Percentiles rank a stretch among this genome's conserved stretches.
phyloP scores from a whole-genome alignment of 2,113 vertebrate species.

The Porphyrio hochstetteri region DNA sequence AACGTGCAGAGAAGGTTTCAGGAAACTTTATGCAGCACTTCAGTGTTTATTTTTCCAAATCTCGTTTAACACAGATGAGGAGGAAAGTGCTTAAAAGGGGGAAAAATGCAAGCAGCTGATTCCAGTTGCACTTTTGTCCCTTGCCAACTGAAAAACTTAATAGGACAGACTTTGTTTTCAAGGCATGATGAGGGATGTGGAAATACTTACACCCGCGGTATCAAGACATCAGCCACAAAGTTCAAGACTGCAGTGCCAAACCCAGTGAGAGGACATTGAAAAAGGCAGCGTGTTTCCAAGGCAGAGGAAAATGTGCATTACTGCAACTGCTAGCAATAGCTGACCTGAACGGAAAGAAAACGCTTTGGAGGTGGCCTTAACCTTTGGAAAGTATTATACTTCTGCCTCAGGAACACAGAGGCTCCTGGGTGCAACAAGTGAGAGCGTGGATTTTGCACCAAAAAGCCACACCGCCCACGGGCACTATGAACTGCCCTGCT shows the following conservation, averaged over 20 bases:
- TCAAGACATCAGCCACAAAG: not conserved
- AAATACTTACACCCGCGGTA: slow-evolving; percentile 13
- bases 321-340: not conserved
- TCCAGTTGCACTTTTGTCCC: slow-evolving; percentile 12
- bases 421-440: not conserved
- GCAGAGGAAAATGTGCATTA: not conserved
- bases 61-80: not conserved
- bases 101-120: slow-evolving; percentile 4
- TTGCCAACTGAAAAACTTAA: slow-evolving; percentile 15
- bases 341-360: not conserved
- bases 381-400: not conserved
- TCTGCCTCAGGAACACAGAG: not conserved
- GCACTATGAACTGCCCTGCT: not conserved
- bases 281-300: not conserved
- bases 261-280: not conserved
- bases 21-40: not conserved
- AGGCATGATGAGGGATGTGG: not conserved
- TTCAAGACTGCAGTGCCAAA: not conserved
- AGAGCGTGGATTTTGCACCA: not conserved
- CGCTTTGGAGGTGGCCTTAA: not conserved
- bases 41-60: slow-evolving; percentile 5
- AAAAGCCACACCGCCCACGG: not conserved
- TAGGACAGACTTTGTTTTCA: slow-evolving; percentile 23
- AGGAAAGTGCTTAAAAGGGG: slow-evolving; percentile 14
- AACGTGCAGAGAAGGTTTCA: not conserved